phyloP scores from a whole-genome alignment of 2,797 vertebrate genomes.

The Periparus ater region DNA sequence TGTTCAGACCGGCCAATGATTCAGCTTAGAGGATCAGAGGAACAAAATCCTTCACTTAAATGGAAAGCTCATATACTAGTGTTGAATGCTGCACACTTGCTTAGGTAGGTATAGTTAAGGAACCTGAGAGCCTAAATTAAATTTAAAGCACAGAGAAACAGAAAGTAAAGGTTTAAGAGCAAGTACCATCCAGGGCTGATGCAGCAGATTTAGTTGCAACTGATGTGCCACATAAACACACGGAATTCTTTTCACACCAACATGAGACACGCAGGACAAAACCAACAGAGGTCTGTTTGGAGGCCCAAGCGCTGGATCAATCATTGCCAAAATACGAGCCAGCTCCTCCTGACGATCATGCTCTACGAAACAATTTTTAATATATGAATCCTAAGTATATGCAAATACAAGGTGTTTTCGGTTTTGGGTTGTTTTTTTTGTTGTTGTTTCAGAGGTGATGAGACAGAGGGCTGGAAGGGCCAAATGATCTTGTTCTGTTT shows the following conservation, averaged over 20 bases:
- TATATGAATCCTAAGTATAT: not conserved
- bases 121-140: not conserved
- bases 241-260: constrained; percentile 73
- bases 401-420: not conserved
- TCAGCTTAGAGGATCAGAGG: not conserved
- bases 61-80: not conserved
- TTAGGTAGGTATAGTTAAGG: not conserved
- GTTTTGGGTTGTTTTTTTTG: not conserved
- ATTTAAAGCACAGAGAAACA: not conserved
- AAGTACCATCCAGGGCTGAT: constrained; percentile 91
- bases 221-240: constrained; percentile 90
- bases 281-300: constrained; percentile 85
- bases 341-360: constrained; percentile 80
- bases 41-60: not conserved
- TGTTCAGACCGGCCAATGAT: not conserved
- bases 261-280: constrained; percentile 86
- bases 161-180: constrained; percentile 4
- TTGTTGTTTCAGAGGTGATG: not conserved
- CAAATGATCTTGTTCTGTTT: not conserved
- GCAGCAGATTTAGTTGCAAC: constrained; percentile 79
- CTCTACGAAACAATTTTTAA: constrained; percentile 39
- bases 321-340: constrained; percentile 84
- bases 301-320: constrained; percentile 78
- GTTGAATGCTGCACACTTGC: not conserved
- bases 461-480: not conserved